Base-by-base conservation (phyloP, 1,140 invertebrate genomes). In the Paracyclopina nana region DNA sequence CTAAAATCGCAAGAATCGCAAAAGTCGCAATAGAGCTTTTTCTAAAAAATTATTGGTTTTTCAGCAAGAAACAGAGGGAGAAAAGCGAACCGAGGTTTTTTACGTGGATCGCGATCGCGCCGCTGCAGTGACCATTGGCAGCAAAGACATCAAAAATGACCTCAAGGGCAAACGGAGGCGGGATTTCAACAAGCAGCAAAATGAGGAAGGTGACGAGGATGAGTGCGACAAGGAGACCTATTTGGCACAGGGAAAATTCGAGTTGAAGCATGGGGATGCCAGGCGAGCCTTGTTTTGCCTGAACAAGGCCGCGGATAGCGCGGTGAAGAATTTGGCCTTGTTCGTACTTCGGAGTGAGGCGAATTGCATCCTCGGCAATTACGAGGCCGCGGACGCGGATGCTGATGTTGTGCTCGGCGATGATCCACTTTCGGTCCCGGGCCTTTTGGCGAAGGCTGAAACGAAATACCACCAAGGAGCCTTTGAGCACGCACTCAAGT, bases 21-120 rank as follows among this genome's bases (percentile, higher is more conserved):
- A n/a, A n/a, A n/a, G n/a, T n/a, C n/a, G n/a, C n/a, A n/a, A n/a
- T n/a, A n/a, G n/a, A n/a, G n/a, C n/a, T n/a, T n/a, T n/a, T n/a
- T n/a, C n/a, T n/a, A n/a, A n/a, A n/a, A n/a, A n/a, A n/a, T n/a
- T 30, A 9, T 30, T n/a, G n/a, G n/a, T 30, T 30, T 9, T 30
- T 30, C n/a, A 9, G n/a, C 8, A n/a, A n/a, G 29, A 9, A 30
- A 30, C 8, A 30, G n/a, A 30, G 8, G n/a, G 29, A 30, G 29
- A 30, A 9, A 30, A 30, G 29, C 8, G 8, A 30, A 9, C 29
- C n/a, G 42, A 44, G 14, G 42, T 44, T 14, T 44, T 20, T 44
- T 44, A 44, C 24, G 42, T 44, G 42, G 42, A 44, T 44, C 42
- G 42, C n/a, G 42, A 44, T 20, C 3, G 42, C n/a, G 42, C 42